A percentile compares a stretch with the other conserved stretches of the same genome.
phyloP scores from a whole-genome alignment of 2,888 invertebrate genomes.

The Agriopis leucophaearia region DNA sequence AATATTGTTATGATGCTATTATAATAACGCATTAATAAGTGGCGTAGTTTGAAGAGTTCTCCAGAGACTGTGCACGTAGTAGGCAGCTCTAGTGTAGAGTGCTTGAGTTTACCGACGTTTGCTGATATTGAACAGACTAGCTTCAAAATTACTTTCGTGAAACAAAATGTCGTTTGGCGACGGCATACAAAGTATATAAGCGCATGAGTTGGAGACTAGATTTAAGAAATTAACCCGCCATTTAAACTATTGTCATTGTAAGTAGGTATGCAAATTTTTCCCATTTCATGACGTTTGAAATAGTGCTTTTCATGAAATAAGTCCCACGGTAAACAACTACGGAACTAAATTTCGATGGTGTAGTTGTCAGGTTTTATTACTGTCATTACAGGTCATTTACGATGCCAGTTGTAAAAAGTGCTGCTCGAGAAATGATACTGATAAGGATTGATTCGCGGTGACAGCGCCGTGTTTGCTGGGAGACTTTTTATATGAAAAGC shows the following conservation, averaged over 20 bases:
- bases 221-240: constrained; percentile 2
- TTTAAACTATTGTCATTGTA: neutral
- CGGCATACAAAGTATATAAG: constrained; percentile 12
- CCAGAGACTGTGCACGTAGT: constrained; percentile 16
- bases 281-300: neutral
- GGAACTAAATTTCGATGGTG: too few relatives aligned
- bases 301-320: too few relatives aligned
- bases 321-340: too few relatives aligned
- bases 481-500: too few relatives aligned
- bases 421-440: too few relatives aligned
- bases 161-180: constrained; percentile 21
- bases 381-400: too few relatives aligned
- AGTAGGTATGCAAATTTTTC: neutral
- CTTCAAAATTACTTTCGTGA: constrained; percentile 31
- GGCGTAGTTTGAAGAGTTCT: neutral
- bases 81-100: constrained; percentile 24
- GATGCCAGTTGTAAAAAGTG: too few relatives aligned
- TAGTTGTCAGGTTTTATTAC: too few relatives aligned
- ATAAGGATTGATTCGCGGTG: too few relatives aligned
- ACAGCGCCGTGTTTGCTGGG: too few relatives aligned
- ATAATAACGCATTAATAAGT: neutral
- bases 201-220: constrained; percentile 9
- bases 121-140: constrained; percentile 38
- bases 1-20: neutral
- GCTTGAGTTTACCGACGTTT: constrained; percentile 33